These are phyloP conservation scores for Camponotus floridanus DNA, from an alignment of 1,140 invertebrate species.

Conservation along the genomic window DNA sequence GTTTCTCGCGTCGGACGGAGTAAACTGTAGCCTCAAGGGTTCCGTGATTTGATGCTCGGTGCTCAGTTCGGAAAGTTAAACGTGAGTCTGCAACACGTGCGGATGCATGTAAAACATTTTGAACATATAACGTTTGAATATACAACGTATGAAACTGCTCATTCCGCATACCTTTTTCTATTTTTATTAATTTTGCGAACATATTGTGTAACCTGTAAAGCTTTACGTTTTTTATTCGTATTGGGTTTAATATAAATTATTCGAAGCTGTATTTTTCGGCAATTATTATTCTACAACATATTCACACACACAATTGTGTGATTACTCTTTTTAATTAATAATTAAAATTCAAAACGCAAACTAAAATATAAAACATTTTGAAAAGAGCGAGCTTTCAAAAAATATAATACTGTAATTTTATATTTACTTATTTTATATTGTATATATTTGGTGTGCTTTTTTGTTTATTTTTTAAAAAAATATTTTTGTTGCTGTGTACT, in stretches of 20 bases:
- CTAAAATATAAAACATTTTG: neutral
- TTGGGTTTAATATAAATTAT: constrained; percentile 9
- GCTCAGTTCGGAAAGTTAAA: constrained; percentile 56
- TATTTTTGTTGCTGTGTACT: neutral
- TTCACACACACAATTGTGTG: neutral
- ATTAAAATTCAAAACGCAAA: constrained; percentile 25
- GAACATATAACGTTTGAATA: too few species aligned
- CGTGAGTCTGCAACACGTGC: constrained; percentile 34
- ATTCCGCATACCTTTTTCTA: too few species aligned
- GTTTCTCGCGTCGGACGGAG: constrained; percentile 10
- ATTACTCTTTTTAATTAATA: constrained; percentile 1
- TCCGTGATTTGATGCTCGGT: constrained; percentile 58
- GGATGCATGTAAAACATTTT: constrained; percentile 12
- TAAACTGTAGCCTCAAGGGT: constrained; percentile 46
- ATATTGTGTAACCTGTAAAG: constrained; percentile 11
- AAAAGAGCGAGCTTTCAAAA: neutral
- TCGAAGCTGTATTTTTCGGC: neutral
- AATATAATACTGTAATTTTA: neutral
- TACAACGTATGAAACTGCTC: constrained; percentile 10
- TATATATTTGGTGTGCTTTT: neutral
- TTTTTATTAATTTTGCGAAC: constrained; percentile 2
- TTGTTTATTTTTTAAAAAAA: neutral
- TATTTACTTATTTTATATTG: neutral
- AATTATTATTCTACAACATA: neutral
- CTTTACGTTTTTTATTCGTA: neutral